Evolutionary conservation across 2,113 vertebrate species (phyloP), one percentile per base, ranked within the genome.

Genomic region (Mirounga angustirostris): DNA sequence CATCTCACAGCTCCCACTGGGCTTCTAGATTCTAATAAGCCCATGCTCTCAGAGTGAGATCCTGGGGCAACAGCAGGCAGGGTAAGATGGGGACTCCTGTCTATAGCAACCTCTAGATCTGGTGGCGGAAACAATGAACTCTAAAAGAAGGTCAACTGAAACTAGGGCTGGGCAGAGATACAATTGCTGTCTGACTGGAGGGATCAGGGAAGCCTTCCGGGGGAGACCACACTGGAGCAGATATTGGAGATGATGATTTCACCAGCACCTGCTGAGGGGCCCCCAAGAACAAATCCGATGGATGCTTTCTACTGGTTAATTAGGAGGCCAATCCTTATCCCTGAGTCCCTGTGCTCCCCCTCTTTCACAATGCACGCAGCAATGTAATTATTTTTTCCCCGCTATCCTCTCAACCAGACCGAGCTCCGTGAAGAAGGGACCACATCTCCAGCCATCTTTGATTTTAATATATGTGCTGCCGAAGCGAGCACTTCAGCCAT

Each of bases 181-280:
- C 7, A 40, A 73, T 0, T 65, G 65, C 65, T 52, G 5, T 76
- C 76, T 78, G 30, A 73, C 61, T 65, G 4, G 11, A 85, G 56
- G 65, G 26, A 59, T 97, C 79, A 63, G n/a, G 33, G 82, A 96
- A 82, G 78, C 73, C 86, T 97, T 89, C 67, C 50, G 67, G 30
- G 9, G 67, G n/a, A 95, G 73, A 26, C 58, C 69, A 59, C 73
- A 43, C 0, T 22, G 65, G 59, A 89, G n/a, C 18, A 36, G 52
- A 63, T 78, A 43, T 15, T 63, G 43, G 46, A 30, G 40, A 71
- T 74, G 21, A 90, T n/a, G 63, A 69, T 65, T 84, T 88, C 89
- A 89, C 16, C 6, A 91, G 52, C 52, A 82, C 30, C 36, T 59
- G 63, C 81, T 19, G 36, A 50, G 59, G 36, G 30, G 26, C 28